Conservation (phyloP, 2,797 vertebrate species). For the Myripristis jacobus region DNA sequence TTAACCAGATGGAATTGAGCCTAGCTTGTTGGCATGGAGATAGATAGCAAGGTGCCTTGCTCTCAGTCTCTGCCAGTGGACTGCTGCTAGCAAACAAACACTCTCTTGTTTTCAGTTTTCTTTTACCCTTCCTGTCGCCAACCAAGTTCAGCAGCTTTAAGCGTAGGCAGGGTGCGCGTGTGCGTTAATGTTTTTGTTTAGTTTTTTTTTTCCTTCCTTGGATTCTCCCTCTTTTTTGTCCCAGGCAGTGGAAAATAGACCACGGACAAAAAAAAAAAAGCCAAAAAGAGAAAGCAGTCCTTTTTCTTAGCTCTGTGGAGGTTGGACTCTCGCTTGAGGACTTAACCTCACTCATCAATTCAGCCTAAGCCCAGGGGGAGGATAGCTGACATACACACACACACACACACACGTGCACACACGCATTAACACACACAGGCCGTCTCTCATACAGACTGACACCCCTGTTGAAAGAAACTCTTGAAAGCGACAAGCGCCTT, state of each 20-base stretch:
- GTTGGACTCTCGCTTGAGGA: neutral
- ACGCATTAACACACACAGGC: neutral
- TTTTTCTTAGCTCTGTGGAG: neutral
- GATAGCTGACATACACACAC: neutral
- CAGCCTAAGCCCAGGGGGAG: neutral
- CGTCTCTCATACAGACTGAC: neutral
- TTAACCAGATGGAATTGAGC: conserved; percentile 46
- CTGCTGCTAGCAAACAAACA: conserved; percentile 55
- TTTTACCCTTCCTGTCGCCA: neutral
- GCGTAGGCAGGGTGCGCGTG: neutral
- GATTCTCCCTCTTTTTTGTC: neutral
- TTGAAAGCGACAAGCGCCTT: neutral
- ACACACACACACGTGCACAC: neutral
- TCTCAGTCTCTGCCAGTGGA: conserved; percentile 29
- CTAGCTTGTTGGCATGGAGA: conserved; percentile 57
- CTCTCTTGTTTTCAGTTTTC: conserved; percentile 30
- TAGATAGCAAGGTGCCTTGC: conserved; percentile 48
- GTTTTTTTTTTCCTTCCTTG: neutral
- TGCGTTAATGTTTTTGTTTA: neutral
- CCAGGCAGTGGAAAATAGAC: neutral
- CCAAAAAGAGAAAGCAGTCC: neutral
- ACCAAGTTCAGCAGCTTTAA: conserved; percentile 23
- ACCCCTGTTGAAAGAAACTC: conserved; percentile 20
- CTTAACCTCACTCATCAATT: conserved; percentile 1
- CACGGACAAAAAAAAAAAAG: neutral